Conservation (phyloP, 2,113 vertebrate genomes). For the Dolichotis patagonum region DNA sequence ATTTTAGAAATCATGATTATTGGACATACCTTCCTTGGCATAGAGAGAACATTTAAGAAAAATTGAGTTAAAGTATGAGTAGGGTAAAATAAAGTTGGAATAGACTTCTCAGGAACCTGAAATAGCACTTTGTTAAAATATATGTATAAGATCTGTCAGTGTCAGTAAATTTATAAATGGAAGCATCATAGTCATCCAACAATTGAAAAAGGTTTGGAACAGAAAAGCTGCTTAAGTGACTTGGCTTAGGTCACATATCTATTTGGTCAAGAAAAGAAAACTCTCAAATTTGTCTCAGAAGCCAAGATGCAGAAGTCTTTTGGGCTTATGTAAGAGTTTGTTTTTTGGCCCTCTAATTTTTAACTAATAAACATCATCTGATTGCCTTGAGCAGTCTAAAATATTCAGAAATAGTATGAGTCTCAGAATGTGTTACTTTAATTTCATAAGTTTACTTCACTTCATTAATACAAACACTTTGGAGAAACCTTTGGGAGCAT, state of each 20-base stretch:
- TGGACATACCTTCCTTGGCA: neutral
- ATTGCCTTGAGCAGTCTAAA: neutral
- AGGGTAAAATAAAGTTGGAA: conserved; percentile 9
- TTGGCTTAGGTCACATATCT: neutral
- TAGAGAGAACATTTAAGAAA: conserved; percentile 47
- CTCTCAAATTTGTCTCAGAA: neutral
- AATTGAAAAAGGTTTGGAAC: neutral
- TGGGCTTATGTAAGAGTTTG: neutral
- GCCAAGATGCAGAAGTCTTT: neutral
- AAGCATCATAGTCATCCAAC: neutral
- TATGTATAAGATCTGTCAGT: neutral
- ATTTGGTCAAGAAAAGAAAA: neutral
- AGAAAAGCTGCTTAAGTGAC: neutral
- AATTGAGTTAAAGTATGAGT: neutral
- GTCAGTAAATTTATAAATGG: neutral
- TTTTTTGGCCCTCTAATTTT: conserved; percentile 18
- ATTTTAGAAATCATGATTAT: conserved; percentile 41
- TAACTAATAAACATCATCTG: neutral
- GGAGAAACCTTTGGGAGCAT: neutral
- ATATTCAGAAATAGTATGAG: neutral
- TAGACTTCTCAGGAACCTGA: neutral
- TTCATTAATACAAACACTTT: neutral
- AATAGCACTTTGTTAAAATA: conserved; percentile 18
- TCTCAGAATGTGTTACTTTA: neutral
- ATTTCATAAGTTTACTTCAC: neutral